Base-by-base conservation (phyloP, 1,140 invertebrate genomes). In the Drosophila kanapiae region DNA sequence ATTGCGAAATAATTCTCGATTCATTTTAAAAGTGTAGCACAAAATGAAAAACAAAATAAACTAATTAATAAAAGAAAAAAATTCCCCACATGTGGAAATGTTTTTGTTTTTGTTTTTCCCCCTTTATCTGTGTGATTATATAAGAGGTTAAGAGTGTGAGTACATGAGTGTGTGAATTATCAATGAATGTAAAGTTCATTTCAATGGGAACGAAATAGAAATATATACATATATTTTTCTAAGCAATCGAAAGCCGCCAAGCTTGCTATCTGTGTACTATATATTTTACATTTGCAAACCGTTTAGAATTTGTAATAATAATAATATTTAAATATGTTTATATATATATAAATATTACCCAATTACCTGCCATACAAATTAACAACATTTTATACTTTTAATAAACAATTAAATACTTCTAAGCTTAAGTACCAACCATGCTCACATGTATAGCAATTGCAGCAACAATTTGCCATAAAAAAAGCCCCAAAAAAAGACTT, bases 1-100 rank as follows among this genome's bases (percentile, higher is more conserved):
- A 81, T 77, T 82, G 60, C 56, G 59, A 67, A 71, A 80, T 53
- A 56, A 68, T 64, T 68, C 59, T 71, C 64, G 62, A 85, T 80
- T 65, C 57, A 84, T 76, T 48, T 83, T 49, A 38, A 29, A 42
- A 42, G 8, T 14, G 6, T 49, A 9, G 23, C 23, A 14, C 45
- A 45, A 37, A 37, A 29, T n/a, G 35, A 57, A 59, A 11, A 35
- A 49, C 27, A 38, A 42, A 63, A 64, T 16, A 1, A 67, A 49
- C 27, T 27, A 74, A 64, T 49, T 59, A 68, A 54, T 70, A 58
- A 38, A 40, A 54, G 4, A 9, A 38, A 38, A 54, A 18, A 8
- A 47, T 63, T 78, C 37, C 43, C 59, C 71, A 42, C 67, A 74
- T 38, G 54, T 63, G 56, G 58, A 27, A 47, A 43, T 33, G 16